Conservation (phyloP, 2,888 invertebrate species). For the Unio delphinus region DNA sequence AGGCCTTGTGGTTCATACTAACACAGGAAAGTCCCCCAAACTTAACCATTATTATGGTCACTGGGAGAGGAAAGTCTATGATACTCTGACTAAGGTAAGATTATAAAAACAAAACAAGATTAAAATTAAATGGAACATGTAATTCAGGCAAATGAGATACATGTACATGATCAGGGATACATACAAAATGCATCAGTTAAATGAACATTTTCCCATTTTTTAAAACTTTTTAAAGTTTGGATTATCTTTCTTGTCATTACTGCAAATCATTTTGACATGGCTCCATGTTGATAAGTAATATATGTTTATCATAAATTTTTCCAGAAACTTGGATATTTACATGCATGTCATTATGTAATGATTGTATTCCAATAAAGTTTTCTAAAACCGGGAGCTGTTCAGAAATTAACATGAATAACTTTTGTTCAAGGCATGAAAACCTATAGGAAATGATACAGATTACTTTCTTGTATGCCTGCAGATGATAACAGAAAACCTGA, state of each 20-base stretch:
- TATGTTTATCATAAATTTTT: no score
- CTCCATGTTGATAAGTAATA: no score
- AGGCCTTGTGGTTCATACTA: conserved; percentile 84
- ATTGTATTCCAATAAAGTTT: not conserved
- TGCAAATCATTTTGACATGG: no score
- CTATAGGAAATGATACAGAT: not conserved
- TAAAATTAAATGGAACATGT: no score
- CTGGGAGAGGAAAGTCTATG: conserved; percentile 88
- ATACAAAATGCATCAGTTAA: no score
- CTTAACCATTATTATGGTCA: conserved; percentile 85
- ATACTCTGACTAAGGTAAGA: conserved; percentile 77
- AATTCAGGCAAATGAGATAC: no score
- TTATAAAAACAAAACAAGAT: no score
- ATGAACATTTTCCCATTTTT: no score
- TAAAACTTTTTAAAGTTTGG: no score
- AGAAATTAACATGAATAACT: not conserved
- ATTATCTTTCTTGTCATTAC: no score
- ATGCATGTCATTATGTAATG: not conserved
- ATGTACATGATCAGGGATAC: no score
- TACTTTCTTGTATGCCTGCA: conserved; percentile 28
- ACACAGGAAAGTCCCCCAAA: conserved; percentile 81
- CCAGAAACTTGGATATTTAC: not conserved
- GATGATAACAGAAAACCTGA: conserved; percentile 81
- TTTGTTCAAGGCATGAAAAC: not conserved
- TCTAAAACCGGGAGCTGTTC: not conserved